Evolutionary conservation across 2,888 invertebrate genomes (phyloP), one percentile per base, ranked within the genome.

Genomic region (Thera britannica): DNA sequence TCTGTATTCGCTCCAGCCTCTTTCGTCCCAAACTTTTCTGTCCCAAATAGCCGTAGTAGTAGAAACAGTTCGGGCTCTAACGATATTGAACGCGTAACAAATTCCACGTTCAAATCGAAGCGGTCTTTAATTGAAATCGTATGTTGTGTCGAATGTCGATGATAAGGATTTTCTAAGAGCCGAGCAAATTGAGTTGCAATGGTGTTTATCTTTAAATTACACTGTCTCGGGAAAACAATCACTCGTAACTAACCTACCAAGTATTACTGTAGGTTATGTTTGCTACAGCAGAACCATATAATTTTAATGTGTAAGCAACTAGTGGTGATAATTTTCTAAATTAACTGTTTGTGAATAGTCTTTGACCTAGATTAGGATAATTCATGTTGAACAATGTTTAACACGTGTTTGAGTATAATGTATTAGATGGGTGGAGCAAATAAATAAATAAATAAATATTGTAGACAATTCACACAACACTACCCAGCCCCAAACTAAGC

Each of bases 71-170:
- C 76, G 74, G 79, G 91, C 72, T 89, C 91, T 82, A 76, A 71
- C 64, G 76, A 79, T 67, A 80, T 71, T 88, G 88, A 87, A 83
- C 85, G 81, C 79, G 81, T 82, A 82, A 84, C 79, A 81, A 84
- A 87, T 89, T 89, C 84, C 88, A 84, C 85, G 85, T 88, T 88
- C 83, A 89, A 88, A 87, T 86, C 85, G 84, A 88, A 89, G 85
- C 85, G 79, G 85, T 84, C 86, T 90, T 89, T 93, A 93, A 93
- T 93, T 93, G 93, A 93, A 92, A 90, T 93, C 90, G 88, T 92
- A 86, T 93, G 93, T 93, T 88, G 88, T 87, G 88, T 90, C 87
- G 81, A 87, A 81, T 83, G 82, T 84, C 83, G 80, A 79, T 80
- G 93, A 93, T 93, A 93, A 91, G 84, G 77, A 73, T 81, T 7